Conservation (phyloP, 2,888 invertebrate species). For the Xestobium rufovillosum region DNA sequence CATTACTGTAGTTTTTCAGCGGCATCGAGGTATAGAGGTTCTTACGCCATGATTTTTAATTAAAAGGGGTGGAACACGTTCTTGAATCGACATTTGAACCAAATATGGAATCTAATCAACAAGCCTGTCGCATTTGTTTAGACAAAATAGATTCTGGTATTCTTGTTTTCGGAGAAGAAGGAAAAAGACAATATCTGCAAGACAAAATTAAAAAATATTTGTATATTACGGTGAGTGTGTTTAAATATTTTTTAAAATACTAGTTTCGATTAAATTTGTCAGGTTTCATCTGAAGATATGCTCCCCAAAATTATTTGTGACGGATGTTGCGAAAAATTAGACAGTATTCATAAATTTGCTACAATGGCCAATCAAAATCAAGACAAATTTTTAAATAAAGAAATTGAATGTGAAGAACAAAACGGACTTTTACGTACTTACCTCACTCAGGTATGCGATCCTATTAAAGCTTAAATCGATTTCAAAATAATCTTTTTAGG, state of each 20-base stretch:
- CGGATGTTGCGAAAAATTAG: slow-evolving; percentile 56
- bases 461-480: too few relatives aligned
- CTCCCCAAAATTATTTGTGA: slow-evolving; percentile 63
- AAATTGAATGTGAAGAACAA: too few relatives aligned
- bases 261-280: slow-evolving; percentile 24
- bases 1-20: too few relatives aligned
- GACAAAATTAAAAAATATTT: slow-evolving; percentile 63
- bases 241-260: slow-evolving; percentile 6
- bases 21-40: too few relatives aligned
- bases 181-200: slow-evolving; percentile 55
- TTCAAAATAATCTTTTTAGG: slow-evolving; percentile 26
- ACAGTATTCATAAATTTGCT: slow-evolving; percentile 60
- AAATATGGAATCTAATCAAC: too few relatives aligned
- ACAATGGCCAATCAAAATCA: slow-evolving; percentile 58
- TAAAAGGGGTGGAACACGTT: too few relatives aligned
- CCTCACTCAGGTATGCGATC: too few relatives aligned
- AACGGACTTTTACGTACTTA: too few relatives aligned
- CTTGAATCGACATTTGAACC: too few relatives aligned
- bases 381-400: slow-evolving; percentile 46
- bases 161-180: slow-evolving; percentile 59
- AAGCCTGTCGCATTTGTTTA: slow-evolving; percentile 58
- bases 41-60: too few relatives aligned
- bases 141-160: slow-evolving; percentile 53
- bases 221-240: slow-evolving; percentile 52
- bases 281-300: slow-evolving; percentile 60